Base-by-base conservation (phyloP, 2,113 vertebrate genomes). In the Crotalus helleri region DNA sequence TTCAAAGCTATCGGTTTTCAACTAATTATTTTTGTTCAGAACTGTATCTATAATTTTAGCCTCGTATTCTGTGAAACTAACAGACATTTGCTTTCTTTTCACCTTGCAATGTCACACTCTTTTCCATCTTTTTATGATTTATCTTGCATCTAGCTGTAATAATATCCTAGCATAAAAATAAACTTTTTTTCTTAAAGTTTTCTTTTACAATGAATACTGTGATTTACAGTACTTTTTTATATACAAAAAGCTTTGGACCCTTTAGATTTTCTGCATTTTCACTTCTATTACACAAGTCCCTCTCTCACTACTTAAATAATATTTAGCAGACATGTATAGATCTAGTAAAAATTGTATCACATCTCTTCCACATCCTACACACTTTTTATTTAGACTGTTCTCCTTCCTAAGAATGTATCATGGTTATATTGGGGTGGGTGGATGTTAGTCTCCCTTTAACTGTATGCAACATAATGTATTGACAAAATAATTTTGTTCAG, bases 121-220 rank as follows among this genome's bases (percentile, higher is more conserved):
- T 59, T n/a, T 57, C 39, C 12, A 51, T 5, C 29, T 21, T 93
- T 64, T 59, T 49, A 44, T 59, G n/a, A 1, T n/a, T 92, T 93
- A 49, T 59, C 92, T 49, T 88, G 61, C 44, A 94, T 94, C 87
- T 92, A 54, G 51, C 81, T 95, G 88, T 61, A 39, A 93, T 49
- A 54, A 92, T 94, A 64, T 9, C 19, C 8, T 39, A 91, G 59
- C 0, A 0, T 88, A n/a, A 88, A 90, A 97, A 97, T 97, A 97
- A 97, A 97, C 1, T 74, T 33, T 53, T 93, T 69, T 96, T 96
- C 95, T 23, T 96, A 95, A 92, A 95, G 5, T 39, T n/a, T 85
- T 51, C 92, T 94, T 93, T 85, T 81, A 91, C 24, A 1, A 1
- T 17, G 7, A 85, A 69, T 39, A 54, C 8, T 1, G 3, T 5